Base-by-base conservation (phyloP, 92 coral and sea anemone species). In the Porites lobata region DNA sequence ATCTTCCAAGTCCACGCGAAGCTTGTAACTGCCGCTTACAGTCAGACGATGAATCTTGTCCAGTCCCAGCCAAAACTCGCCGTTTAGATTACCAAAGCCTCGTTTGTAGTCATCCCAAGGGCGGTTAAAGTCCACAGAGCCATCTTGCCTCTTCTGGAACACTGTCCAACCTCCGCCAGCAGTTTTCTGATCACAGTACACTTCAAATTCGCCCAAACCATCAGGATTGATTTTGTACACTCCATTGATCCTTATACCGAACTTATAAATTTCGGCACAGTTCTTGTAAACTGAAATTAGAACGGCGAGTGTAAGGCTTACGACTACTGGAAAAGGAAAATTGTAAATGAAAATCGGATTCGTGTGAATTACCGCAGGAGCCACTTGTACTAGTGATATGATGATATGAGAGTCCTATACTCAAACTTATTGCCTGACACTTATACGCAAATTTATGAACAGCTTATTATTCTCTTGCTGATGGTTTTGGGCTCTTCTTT, bases 21-120 rank as follows among this genome's bases (percentile, higher is more conserved):
- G 61, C 61, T 56, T 56, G 61, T 56, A 10, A 56, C 61, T 56
- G 61, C 61, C 8, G 61, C 61, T 56, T 56, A 14, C 61, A 56
- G 61, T 56, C 2, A 87, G 80, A 32, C 86, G 86, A 38, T 87
- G 80, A 70, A 82, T 88, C 4, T 88, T 82, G 22, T 88, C 88
- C 69, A 81, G 65, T n/a, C 91, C 91, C 54, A 88, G 86, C 91
- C 88, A 88, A 63, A 81, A 88, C 83, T 88, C 91, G 75, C 91
- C 65, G 88, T 47, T 88, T 32, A 82, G 88, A 71, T 73, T 76
- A 8, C 90, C 90, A 20, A 87, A 87, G 19, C 86, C 86, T 32
- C 72, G 6, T 71, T 79, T 79, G 86, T 79, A 87, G 8, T 87
- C 75, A 67, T 70, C 38, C 90, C 90, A 87, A 10, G 3, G 47